Conservation (phyloP, 2,113 vertebrate species). For the Cynocephalus volans region DNA sequence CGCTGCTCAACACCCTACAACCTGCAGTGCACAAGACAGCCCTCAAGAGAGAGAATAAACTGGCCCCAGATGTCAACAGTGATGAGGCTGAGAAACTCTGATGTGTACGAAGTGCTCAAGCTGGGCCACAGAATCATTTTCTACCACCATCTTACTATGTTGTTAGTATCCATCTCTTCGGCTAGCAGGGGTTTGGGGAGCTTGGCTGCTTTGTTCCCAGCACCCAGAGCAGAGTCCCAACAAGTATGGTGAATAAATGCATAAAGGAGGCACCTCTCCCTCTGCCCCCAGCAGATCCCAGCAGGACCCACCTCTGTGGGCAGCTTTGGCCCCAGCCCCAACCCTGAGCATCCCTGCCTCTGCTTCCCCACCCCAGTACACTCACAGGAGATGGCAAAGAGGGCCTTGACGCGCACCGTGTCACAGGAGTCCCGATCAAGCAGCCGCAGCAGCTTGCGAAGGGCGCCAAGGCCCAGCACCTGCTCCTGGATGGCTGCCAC, state of each 20-base stretch:
- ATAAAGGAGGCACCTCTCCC: not conserved
- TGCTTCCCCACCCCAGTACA: not conserved
- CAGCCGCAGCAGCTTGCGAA: conserved; percentile 92
- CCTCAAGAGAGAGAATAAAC: not conserved
- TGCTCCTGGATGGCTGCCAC: conserved; percentile 94
- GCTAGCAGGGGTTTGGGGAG: not conserved
- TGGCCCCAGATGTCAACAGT: not conserved
- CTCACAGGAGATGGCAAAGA: conserved; percentile 96
- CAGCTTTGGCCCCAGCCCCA: not conserved
- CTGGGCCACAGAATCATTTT: rapidly evolving
- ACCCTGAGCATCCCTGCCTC: not conserved
- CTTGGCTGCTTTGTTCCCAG: not conserved
- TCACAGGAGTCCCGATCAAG: conserved; percentile 91
- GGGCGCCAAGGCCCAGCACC: conserved; percentile 89
- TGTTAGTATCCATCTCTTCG: too few relatives aligned
- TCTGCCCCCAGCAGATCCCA: not conserved
- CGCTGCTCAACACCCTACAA: rapidly evolving
- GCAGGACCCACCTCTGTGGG: not conserved
- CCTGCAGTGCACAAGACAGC: too few relatives aligned
- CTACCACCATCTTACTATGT: too few relatives aligned
- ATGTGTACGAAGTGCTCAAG: rapidly evolving
- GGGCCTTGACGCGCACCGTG: conserved; percentile 93
- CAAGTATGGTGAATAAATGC: not conserved
- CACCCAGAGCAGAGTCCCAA: too few relatives aligned
- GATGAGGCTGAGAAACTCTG: not conserved